Evolutionary conservation across 1,140 invertebrate species (phyloP), one percentile per base, ranked within the genome.

Genomic region (Phymorhynchus buccinoides): DNA sequence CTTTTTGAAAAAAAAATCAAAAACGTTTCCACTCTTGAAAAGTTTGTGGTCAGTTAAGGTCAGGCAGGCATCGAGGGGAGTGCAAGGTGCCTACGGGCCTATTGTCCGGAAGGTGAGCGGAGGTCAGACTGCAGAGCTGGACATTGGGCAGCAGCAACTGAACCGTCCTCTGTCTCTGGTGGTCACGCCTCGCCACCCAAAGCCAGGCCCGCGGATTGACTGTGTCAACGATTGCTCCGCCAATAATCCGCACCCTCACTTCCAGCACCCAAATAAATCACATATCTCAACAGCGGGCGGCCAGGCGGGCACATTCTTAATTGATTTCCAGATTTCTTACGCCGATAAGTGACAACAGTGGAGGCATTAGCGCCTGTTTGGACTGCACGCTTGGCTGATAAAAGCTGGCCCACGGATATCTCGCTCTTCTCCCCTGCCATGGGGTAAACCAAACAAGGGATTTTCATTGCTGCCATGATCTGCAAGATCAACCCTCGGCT

Each of bases 321-420:
- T 62, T 62, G 56, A 62, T 62, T 62, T 62, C 56, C 22, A 62
- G 56, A 62, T 62, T 62, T 62, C 56, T 62, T 62, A 4, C n/a
- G n/a, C 18, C 56, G 56, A 62, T 62, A 62, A 62, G 56, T 22
- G 56, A 62, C 12, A 62, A 62, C 56, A 62, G 56, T 18, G 56
- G 56, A 62, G 56, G 56, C 56, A 62, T 62, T 62, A 62, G 22
- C 18, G n/a, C 56, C 6, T 62, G 56, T 62, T 62, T 62, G 12
- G 22, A 62, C n/a, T 62, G 56, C 56, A 62, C 56, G 56, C 18
- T 22, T 62, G 56, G 56, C 22, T 62, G 56, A 62, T 62, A 62
- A 62, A 62, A 62, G 56, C 56, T n/a, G 56, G 22, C 56, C n/a
- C 18, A 62, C 12, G n/a, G 12, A 22, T 62, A 62, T 62, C 56